These are phyloP conservation scores for Macaria liturata DNA, from an alignment of 2,888 invertebrate species.

Conservation along the genomic window DNA sequence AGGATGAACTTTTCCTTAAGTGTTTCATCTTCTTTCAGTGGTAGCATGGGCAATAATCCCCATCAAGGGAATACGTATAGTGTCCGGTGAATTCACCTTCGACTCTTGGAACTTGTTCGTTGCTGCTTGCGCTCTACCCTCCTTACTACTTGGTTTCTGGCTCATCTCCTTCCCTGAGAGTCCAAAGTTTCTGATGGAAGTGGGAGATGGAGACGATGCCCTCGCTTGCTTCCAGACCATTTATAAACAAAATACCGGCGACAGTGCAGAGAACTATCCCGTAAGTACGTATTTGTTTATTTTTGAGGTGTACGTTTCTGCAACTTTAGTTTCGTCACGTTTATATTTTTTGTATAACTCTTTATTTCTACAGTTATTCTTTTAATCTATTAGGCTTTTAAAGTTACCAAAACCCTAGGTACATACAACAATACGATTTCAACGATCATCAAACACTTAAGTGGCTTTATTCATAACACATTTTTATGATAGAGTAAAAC, in stretches of 20 bases:
- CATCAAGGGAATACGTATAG: constrained; percentile 84
- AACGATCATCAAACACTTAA: no score
- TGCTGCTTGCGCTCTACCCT: constrained; percentile 88
- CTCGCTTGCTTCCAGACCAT: constrained; percentile 86
- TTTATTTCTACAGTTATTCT: no score
- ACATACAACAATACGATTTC: no score
- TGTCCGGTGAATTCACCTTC: constrained; percentile 80
- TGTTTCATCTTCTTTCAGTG: constrained; percentile 63
- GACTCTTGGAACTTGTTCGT: constrained; percentile 93
- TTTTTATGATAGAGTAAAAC: no score
- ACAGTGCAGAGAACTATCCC: constrained; percentile 87
- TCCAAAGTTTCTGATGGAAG: constrained; percentile 91
- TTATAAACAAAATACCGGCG: constrained; percentile 88
- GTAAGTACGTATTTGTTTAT: constrained; percentile 68
- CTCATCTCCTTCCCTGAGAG: constrained; percentile 90
- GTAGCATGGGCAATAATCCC: constrained; percentile 92
- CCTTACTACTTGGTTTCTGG: constrained; percentile 87
- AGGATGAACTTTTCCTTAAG: no score
- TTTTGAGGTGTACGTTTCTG: no score
- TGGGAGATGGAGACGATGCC: constrained; percentile 90
- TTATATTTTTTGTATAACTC: no score
- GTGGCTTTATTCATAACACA: no score
- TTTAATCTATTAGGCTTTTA: no score
- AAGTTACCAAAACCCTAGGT: no score
- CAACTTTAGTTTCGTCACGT: no score